Evolutionary conservation across 2,113 vertebrate genomes (phyloP).

Genomic region (Trogon surrucura): DNA sequence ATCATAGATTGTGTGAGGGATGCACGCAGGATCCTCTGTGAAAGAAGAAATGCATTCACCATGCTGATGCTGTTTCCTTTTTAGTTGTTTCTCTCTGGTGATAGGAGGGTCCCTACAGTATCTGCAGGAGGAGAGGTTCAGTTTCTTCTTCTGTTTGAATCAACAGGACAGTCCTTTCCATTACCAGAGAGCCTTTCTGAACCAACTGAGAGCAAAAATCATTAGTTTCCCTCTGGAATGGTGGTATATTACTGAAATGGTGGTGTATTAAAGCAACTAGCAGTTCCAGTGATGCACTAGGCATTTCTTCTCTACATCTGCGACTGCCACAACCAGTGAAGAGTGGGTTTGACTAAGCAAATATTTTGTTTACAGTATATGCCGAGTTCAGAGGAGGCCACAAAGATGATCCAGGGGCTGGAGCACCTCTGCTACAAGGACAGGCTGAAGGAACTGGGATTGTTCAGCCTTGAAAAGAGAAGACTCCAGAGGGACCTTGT

Average conservation of each 20-base stretch:
- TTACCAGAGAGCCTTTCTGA: background rate
- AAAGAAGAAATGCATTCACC: background rate
- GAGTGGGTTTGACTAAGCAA: background rate
- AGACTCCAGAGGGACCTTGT: too few relatives aligned
- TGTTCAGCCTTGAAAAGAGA: too few relatives aligned
- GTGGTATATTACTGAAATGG: background rate
- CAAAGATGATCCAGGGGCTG: too few relatives aligned
- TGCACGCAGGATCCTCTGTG: background rate
- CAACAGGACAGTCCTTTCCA: background rate
- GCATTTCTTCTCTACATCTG: background rate
- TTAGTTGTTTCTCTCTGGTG: background rate
- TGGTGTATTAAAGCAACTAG: background rate
- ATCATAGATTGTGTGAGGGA: background rate
- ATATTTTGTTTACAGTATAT: background rate
- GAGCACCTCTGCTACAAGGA: too few relatives aligned
- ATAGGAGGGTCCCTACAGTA: background rate
- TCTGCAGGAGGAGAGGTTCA: background rate
- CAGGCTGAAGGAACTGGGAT: too few relatives aligned
- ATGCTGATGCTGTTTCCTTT: background rate
- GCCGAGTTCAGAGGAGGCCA: background rate
- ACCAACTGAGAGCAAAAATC: background rate
- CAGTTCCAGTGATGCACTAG: background rate
- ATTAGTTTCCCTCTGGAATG: background rate
- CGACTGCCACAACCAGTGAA: background rate
- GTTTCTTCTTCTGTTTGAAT: background rate